Conservation (phyloP, 37 sponge, comb jelly and placozoan species). For the Oscarella lobularis region DNA sequence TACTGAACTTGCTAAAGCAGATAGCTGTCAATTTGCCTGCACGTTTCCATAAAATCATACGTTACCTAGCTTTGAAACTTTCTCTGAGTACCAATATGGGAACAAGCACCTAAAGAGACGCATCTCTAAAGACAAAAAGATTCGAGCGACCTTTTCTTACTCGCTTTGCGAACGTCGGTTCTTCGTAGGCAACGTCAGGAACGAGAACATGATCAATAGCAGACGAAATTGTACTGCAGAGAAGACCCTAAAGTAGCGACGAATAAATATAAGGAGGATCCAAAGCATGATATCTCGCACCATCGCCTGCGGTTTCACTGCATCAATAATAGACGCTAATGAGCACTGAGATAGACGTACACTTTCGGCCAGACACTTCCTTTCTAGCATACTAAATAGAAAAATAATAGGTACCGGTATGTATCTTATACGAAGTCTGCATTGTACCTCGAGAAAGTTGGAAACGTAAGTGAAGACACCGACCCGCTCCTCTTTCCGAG, state of each 20-base stretch:
- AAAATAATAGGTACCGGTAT: no score
- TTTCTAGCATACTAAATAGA: no score
- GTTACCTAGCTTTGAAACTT: neutral
- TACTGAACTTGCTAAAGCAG: neutral
- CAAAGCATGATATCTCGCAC: neutral
- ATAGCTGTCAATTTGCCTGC: no score
- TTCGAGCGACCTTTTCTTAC: neutral
- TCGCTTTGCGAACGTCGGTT: neutral
- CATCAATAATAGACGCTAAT: neutral
- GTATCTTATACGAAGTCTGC: no score
- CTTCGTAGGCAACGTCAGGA: neutral
- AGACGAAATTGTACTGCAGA: neutral
- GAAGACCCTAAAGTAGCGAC: neutral
- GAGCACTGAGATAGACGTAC: neutral
- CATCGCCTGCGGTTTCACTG: neutral
- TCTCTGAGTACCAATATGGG: neutral
- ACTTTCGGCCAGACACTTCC: no score
- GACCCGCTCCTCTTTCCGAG: neutral
- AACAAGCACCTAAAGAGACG: neutral
- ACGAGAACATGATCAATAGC: neutral
- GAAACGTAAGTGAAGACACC: neutral
- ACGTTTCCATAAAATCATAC: no score
- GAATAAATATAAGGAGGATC: neutral
- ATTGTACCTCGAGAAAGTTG: neutral
- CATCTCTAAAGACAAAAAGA: no score